Conservation (phyloP, 2,113 vertebrate species). For the Eclectus roratus region DNA sequence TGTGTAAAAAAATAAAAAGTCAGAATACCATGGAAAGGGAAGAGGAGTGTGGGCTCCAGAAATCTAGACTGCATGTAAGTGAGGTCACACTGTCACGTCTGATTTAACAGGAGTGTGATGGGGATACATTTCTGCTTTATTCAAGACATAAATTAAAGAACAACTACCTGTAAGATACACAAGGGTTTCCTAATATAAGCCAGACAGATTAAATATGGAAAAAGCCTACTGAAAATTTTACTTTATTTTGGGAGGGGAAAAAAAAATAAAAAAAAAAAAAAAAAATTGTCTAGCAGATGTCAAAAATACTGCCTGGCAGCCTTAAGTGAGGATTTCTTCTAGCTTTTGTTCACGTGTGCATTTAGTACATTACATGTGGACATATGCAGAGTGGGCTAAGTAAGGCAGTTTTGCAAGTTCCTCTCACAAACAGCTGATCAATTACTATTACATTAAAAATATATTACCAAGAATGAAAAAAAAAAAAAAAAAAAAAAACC, state of each 20-base stretch:
- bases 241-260: background rate
- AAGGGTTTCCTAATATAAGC: background rate
- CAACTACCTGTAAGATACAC: background rate
- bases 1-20: background rate
- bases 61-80: background rate
- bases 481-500: fast-evolving
- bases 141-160: background rate
- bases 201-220: background rate
- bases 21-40: background rate
- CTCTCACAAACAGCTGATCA: background rate
- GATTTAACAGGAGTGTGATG: background rate
- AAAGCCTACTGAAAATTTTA: background rate
- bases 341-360: fast-evolving
- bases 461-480: fast-evolving
- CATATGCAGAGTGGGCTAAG: background rate
- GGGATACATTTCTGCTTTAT: background rate
- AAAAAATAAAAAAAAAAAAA: background rate
- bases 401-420: background rate
- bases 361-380: background rate
- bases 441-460: background rate
- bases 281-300: background rate
- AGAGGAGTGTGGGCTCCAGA: background rate
- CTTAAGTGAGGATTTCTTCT: background rate
- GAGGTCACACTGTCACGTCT: background rate
- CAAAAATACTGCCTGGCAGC: background rate